Evolutionary conservation across 2,113 vertebrate species (phyloP).

Genomic region (Edolisoma coerulescens): DNA sequence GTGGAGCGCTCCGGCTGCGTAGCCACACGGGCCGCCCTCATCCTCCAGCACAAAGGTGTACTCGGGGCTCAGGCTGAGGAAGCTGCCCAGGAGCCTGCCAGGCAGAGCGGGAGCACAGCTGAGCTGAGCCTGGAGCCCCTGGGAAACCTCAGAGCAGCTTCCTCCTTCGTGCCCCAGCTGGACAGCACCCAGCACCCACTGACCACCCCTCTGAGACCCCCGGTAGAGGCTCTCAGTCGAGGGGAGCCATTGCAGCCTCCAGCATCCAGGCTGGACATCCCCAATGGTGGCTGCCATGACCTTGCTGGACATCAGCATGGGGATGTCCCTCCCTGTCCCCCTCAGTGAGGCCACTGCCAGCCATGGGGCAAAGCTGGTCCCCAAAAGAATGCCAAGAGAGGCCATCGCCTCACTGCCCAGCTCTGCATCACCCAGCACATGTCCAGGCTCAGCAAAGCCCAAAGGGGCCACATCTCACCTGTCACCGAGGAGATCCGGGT

Average conservation of each 20-base stretch:
- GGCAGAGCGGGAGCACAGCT: background rate
- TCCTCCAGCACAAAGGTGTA: constrained; percentile 85
- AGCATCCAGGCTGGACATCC: background rate
- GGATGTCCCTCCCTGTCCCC: background rate
- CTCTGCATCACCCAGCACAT: background rate
- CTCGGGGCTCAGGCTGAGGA: constrained; percentile 80
- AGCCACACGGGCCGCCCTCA: constrained; percentile 78
- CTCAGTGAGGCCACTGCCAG: background rate
- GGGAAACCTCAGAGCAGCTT: background rate
- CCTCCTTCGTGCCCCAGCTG: rapidly evolving
- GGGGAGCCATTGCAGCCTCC: background rate
- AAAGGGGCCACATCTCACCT: constrained; percentile 52
- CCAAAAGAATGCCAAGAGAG: background rate
- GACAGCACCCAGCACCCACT: background rate
- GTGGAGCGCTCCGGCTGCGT: constrained; percentile 75
- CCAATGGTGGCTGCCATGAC: rapidly evolving
- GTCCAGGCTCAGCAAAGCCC: background rate
- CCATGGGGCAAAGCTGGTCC: background rate
- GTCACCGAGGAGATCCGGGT: constrained; percentile 83
- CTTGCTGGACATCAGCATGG: background rate
- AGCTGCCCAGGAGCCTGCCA: constrained; percentile 78
- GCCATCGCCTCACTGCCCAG: rapidly evolving
- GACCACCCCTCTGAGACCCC: background rate
- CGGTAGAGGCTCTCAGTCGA: background rate
- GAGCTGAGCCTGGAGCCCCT: background rate